Evolutionary conservation across 1,140 invertebrate genomes (phyloP), one percentile per base, ranked within the genome.

Genomic region (Dinoponera quadriceps): DNA sequence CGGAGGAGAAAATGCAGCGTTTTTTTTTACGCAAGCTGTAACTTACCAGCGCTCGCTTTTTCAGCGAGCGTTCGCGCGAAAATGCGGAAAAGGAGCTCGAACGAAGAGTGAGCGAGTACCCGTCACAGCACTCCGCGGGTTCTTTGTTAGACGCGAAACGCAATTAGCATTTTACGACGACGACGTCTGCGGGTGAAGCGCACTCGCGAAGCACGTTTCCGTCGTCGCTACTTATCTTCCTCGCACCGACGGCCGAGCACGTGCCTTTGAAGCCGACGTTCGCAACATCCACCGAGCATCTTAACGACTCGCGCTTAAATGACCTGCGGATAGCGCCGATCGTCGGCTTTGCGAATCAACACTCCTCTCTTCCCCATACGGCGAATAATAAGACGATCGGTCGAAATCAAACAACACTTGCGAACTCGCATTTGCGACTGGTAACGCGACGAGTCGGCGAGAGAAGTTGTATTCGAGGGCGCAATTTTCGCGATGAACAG

Each of bases 161-260:
- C 71, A 83, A 86, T 84, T 86, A 86, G 66, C 66, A 86, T 86
- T 84, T 86, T 77, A 83, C 73, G 72, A 83, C 44, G 18, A n/a
- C 38, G 48, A 11, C 51, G 59, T 1, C 3, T 44, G 4, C 38
- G 38, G 65, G 29, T n/a, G 48, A 85, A 77, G 71, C 38, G 27
- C 72, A 33, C 13, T 74, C 68, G 51, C 69, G 49, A n/a, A 48
- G 54, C 57, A 82, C 69, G 80, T 77, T 85, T 68, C 54, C 68
- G 22, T n/a, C 51, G 29, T 18, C 14, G 11, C 29, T 68, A 57
- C 25, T 83, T 49, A 54, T 62, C 62, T 83, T 55, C n/a, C 48
- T 65, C 55, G n/a, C 20, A 44, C 33, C 60, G n/a, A 38, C 27
- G 66, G 55, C 44, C 33, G 38, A 69, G 63, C 68, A 81, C 55